Conservation (phyloP, 2,888 invertebrate genomes). For the Pachydiplax longipennis region DNA sequence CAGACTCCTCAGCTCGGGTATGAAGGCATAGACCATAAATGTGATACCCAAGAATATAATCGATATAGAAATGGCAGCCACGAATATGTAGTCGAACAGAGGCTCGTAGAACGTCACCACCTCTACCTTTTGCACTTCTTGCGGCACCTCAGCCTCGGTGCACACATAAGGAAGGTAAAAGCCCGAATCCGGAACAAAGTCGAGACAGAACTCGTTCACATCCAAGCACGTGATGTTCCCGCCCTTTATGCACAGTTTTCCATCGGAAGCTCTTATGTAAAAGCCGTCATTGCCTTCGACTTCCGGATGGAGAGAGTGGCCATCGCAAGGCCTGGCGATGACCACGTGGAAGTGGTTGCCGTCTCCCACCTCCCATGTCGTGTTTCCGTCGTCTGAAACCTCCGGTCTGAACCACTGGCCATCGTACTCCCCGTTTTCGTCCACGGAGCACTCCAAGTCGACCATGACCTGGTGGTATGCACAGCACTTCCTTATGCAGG, state of each 20-base stretch:
- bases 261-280: constrained; percentile 17
- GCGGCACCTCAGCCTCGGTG: neutral
- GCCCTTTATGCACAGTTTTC: neutral
- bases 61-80: neutral
- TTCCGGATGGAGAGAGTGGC: neutral
- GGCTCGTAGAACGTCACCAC: neutral
- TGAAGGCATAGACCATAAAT: constrained; percentile 8
- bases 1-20: neutral
- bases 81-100: neutral
- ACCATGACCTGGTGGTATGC: constrained; percentile 18
- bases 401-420: constrained; percentile 31
- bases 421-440: constrained; percentile 7
- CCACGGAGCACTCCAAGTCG: constrained; percentile 24
- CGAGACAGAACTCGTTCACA: constrained; percentile 10
- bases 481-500: constrained; percentile 22
- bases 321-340: neutral
- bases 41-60: neutral
- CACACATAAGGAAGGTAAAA: constrained; percentile 27
- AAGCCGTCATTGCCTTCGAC: neutral
- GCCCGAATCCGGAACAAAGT: constrained; percentile 8
- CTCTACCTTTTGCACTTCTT: constrained; percentile 8
- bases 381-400: constrained; percentile 10
- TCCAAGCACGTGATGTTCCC: neutral
- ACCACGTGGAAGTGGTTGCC: constrained; percentile 33
- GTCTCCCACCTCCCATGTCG: constrained; percentile 20